phyloP scores from a whole-genome alignment of 2,797 vertebrate genomes.

The Trachops cirrhosus region DNA sequence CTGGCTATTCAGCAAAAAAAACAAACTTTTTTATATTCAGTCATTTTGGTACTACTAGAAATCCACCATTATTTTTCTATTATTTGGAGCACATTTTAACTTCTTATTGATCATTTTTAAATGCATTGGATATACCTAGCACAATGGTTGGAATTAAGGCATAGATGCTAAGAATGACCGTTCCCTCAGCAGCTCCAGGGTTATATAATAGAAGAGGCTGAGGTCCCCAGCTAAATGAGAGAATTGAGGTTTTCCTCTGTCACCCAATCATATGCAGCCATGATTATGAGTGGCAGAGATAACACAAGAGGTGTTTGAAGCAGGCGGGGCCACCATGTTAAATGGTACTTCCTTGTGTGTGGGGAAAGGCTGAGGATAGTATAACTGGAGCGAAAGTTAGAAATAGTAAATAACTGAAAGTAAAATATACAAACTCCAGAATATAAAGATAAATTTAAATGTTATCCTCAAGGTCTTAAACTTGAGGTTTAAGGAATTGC shows the following conservation, averaged over 20 bases:
- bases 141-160: neutral
- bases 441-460: neutral
- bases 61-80: neutral
- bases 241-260: neutral
- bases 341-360: neutral
- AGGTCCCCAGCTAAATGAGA: neutral
- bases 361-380: neutral
- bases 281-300: neutral
- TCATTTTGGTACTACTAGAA: neutral
- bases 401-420: neutral
- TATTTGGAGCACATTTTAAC: neutral
- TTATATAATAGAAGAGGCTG: neutral
- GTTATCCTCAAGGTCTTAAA: neutral
- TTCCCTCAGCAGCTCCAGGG: neutral
- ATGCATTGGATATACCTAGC: neutral
- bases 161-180: neutral
- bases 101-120: slow-evolving; percentile 5
- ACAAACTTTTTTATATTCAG: neutral
- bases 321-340: neutral
- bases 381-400: neutral
- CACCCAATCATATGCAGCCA: neutral
- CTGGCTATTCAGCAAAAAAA: neutral
- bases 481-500: neutral
- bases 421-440: neutral
- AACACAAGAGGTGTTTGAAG: neutral